These are phyloP conservation scores for Capricornis sumatraensis DNA, from an alignment of 2,113 vertebrate genomes.

Conservation along the genomic window DNA sequence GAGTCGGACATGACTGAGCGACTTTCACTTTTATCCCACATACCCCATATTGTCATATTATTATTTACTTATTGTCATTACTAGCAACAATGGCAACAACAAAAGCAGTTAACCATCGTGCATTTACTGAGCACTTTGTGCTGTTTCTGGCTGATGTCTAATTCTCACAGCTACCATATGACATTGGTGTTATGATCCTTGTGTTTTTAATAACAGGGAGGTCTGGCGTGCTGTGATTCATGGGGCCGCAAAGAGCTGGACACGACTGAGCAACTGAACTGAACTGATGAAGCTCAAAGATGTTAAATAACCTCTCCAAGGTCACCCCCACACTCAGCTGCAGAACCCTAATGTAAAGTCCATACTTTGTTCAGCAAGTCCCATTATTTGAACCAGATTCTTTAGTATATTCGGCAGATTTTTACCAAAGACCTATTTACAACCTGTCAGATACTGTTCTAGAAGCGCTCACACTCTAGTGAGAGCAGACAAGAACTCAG, in stretches of 20 bases:
- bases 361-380: not conserved
- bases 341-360: not conserved
- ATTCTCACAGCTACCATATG: not conserved
- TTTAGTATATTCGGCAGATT: not conserved
- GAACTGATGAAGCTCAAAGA: not conserved
- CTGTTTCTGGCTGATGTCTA: not conserved
- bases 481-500: not conserved
- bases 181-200: not conserved
- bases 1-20: rapidly evolving
- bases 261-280: too few species aligned
- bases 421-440: not conserved
- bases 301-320: not conserved
- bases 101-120: not conserved
- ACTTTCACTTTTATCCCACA: not conserved
- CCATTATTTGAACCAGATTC: not conserved
- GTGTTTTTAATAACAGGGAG: not conserved
- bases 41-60: not conserved
- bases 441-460: not conserved
- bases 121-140: not conserved
- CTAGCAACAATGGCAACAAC: not conserved
- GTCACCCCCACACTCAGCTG: not conserved
- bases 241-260: too few species aligned
- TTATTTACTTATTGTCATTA: not conserved
- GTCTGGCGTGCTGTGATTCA: too few species aligned
- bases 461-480: not conserved